phyloP scores from a whole-genome alignment of 2,888 invertebrate species.

The Drosophila atripex region DNA sequence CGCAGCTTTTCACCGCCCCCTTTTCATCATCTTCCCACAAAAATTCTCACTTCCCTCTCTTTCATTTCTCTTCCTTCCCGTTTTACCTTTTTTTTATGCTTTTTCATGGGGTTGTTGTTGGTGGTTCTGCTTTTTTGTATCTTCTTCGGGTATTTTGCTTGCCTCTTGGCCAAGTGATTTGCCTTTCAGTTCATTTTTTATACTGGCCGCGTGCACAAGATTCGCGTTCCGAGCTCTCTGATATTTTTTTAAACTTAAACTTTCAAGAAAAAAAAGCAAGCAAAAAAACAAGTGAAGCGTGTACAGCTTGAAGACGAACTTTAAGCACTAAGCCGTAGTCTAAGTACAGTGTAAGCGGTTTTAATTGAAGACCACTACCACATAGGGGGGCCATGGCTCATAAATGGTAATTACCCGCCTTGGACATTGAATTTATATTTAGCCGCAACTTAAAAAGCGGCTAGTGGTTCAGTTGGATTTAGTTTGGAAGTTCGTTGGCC shows the following conservation, averaged over 20 bases:
- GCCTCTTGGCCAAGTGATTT: constrained; percentile 61
- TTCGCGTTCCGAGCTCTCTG: constrained; percentile 36
- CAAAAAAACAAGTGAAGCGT: constrained; percentile 33
- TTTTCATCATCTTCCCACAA: not conserved
- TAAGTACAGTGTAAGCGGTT: constrained; percentile 33
- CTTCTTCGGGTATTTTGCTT: constrained; percentile 52
- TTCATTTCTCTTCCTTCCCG: constrained; percentile 9
- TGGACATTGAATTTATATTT: constrained; percentile 20
- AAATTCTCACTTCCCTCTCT: constrained; percentile 21
- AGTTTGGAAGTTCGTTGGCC: constrained; percentile 60
- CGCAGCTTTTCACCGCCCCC: constrained; percentile 47
- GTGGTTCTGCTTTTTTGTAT: constrained; percentile 43
- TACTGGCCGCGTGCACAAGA: constrained; percentile 62
- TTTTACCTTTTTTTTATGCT: constrained; percentile 25
- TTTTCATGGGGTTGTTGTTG: constrained; percentile 40
- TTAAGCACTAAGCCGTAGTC: constrained; percentile 8
- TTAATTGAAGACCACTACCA: constrained; percentile 41
- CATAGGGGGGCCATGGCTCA: constrained; percentile 41
- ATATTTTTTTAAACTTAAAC: constrained; percentile 35
- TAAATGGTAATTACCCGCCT: constrained; percentile 57
- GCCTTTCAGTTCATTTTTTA: constrained; percentile 70
- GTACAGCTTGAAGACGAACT: constrained; percentile 6
- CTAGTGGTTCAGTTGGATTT: not conserved
- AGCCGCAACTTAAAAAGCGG: constrained; percentile 28
- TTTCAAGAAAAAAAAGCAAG: constrained; percentile 13